Percentiles rank a stretch among this genome's conserved stretches.
Conservation (phyloP, 2,888 invertebrate species). For the Sarcophaga variegata region DNA sequence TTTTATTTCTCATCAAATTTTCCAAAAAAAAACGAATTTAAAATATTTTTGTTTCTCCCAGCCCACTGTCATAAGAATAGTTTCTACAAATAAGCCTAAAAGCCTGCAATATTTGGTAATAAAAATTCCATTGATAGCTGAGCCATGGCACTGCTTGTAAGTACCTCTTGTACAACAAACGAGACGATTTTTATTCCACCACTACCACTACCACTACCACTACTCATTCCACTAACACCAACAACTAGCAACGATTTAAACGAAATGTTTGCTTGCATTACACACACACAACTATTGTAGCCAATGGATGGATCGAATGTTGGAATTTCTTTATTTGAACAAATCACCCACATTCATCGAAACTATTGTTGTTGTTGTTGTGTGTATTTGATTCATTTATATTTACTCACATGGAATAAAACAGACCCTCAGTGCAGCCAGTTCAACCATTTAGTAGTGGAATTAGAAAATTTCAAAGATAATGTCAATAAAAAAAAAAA, state of each 20-base stretch:
- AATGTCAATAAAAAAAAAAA: conserved; percentile 62
- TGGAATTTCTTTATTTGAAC: conserved; percentile 54
- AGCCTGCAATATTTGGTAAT: conserved; percentile 61
- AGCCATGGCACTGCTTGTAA: neutral
- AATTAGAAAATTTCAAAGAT: conserved; percentile 51
- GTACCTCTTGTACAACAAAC: conserved; percentile 12
- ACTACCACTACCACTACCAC: conserved; percentile 4
- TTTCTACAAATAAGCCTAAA: conserved; percentile 55
- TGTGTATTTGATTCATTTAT: conserved; percentile 27
- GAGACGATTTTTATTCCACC: conserved; percentile 4
- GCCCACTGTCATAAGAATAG: conserved; percentile 48
- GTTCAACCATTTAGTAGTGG: neutral
- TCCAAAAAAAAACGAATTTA: too few species aligned
- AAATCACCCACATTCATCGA: conserved; percentile 56
- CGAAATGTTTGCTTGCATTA: too few species aligned
- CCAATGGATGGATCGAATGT: neutral
- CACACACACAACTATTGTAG: too few species aligned
- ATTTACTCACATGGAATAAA: conserved; percentile 48
- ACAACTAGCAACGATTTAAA: too few species aligned
- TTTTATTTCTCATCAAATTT: too few species aligned
- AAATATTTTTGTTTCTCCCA: neutral
- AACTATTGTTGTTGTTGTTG: neutral
- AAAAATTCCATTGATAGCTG: conserved; percentile 63
- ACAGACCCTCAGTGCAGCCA: neutral
- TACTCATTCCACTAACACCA: neutral